Evolutionary conservation across 2,888 invertebrate species (phyloP).

Genomic region (Leptinotarsa haldemani): DNA sequence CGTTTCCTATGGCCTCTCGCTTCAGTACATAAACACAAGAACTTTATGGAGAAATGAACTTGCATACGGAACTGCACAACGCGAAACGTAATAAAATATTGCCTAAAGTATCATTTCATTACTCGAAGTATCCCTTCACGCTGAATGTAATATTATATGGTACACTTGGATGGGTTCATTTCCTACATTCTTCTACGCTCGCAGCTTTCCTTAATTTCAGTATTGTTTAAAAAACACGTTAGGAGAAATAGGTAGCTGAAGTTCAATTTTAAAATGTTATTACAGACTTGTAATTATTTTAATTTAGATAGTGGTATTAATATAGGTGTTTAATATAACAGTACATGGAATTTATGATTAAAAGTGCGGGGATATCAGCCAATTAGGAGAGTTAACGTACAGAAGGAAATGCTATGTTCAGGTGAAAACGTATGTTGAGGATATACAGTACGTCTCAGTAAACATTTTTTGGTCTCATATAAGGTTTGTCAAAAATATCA

Average conservation of each 20-base stretch:
- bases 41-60: conserved; percentile 19
- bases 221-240: conserved; percentile 29
- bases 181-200: conserved; percentile 41
- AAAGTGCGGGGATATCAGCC: conserved; percentile 10
- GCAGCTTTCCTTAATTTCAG: conserved; percentile 31
- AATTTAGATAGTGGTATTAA: conserved; percentile 25
- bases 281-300: conserved; percentile 18
- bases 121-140: conserved; percentile 17
- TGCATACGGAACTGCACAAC: conserved; percentile 24
- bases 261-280: conserved; percentile 24
- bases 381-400: not conserved
- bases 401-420: not conserved
- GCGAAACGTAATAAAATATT: conserved; percentile 23
- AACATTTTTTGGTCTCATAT: too few relatives aligned
- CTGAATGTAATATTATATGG: conserved; percentile 33
- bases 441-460: too few relatives aligned
- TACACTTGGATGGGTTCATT: conserved; percentile 40
- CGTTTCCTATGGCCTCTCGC: conserved; percentile 10
- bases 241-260: conserved; percentile 26
- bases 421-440: too few relatives aligned
- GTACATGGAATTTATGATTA: conserved; percentile 5
- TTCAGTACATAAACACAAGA: conserved; percentile 15
- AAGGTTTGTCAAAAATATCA: too few relatives aligned
- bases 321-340: conserved; percentile 26
- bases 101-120: conserved; percentile 25